Evolutionary conservation across 2,113 vertebrate genomes (phyloP).

Genomic region (Colinus virginianus): DNA sequence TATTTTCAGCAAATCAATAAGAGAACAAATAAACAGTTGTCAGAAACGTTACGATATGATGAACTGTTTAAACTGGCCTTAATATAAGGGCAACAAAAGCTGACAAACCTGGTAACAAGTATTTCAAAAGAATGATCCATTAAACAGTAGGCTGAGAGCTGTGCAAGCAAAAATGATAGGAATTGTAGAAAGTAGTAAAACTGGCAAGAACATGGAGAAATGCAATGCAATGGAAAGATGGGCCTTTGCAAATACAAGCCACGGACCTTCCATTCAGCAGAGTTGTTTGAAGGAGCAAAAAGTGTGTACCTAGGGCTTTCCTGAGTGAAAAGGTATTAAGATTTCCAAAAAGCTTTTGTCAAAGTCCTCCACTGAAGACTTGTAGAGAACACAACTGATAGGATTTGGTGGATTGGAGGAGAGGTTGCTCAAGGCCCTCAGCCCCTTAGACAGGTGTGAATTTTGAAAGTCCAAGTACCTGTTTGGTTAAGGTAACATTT

Average conservation of each 20-base stretch:
- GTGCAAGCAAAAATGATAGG: background rate
- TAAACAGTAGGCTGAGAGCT: background rate
- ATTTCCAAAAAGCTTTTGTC: background rate
- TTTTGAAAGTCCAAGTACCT: background rate
- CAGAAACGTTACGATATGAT: background rate
- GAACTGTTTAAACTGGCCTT: background rate
- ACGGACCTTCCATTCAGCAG: background rate
- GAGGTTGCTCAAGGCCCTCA: background rate
- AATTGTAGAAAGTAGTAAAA: background rate
- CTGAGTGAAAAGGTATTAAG: background rate
- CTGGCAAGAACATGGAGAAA: background rate
- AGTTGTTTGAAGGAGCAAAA: background rate
- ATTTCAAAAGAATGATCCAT: too few relatives aligned
- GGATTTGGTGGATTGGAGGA: background rate
- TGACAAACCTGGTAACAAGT: too few relatives aligned
- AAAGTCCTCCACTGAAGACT: background rate
- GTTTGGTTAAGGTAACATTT: background rate
- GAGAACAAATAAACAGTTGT: background rate
- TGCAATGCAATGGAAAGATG: background rate
- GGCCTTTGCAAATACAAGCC: background rate
- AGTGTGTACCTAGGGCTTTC: rapidly evolving
- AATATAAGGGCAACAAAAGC: background rate
- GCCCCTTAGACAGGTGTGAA: background rate
- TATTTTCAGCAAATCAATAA: background rate
- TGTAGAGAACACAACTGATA: background rate